These are phyloP conservation scores for Sarcophaga variegata DNA, from an alignment of 2,888 invertebrate genomes.

Conservation along the genomic window DNA sequence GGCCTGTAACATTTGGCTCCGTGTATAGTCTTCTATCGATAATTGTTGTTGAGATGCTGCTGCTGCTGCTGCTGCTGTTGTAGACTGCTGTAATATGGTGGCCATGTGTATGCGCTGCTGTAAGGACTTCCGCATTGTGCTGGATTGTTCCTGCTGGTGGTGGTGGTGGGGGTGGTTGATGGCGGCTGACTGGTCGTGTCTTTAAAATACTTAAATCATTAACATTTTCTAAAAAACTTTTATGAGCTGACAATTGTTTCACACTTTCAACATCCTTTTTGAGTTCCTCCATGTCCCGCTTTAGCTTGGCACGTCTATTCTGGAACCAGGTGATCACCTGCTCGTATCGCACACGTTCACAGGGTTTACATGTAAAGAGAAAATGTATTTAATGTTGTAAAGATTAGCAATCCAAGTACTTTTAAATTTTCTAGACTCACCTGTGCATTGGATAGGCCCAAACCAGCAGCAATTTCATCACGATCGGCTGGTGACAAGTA, in stretches of 20 bases:
- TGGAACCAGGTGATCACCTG: conserved; percentile 98
- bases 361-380: conserved; percentile 15
- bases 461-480: conserved; percentile 96
- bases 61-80: conserved; percentile 67
- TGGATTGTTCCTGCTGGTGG: conserved; percentile 60
- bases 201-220: conserved; percentile 95
- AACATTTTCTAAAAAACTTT: conserved; percentile 94
- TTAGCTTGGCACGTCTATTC: conserved; percentile 95
- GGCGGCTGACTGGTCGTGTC: conserved; percentile 88
- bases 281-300: conserved; percentile 97
- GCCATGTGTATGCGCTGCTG: conserved; percentile 68
- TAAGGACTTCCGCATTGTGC: conserved; percentile 65
- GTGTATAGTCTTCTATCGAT: conserved; percentile 63
- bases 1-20: not conserved
- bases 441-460: conserved; percentile 98
- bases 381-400: conserved; percentile 32
- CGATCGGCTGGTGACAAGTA: conserved; percentile 98
- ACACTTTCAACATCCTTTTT: conserved; percentile 98
- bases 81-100: conserved; percentile 63
- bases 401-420: not conserved
- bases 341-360: conserved; percentile 2
- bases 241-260: conserved; percentile 93
- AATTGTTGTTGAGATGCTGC: conserved; percentile 42
- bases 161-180: conserved; percentile 72
- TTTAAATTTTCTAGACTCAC: conserved; percentile 73